These are phyloP conservation scores for Lymantria monacha DNA, from an alignment of 2,888 invertebrate species.

Conservation along the genomic window DNA sequence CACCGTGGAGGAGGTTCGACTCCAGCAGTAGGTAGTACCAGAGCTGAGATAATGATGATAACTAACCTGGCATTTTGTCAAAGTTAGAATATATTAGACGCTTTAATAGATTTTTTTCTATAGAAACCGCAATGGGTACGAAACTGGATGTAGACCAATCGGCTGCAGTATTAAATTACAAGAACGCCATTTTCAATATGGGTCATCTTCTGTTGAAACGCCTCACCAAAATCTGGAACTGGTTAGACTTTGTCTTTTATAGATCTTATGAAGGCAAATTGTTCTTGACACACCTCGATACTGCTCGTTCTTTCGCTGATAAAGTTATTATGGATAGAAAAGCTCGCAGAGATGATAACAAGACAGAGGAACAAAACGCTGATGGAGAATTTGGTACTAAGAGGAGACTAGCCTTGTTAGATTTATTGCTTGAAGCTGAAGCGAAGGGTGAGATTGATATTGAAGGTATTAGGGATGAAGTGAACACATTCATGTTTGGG, in stretches of 20 bases:
- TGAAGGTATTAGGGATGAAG: slow-evolving; percentile 84
- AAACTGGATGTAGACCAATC: slow-evolving; percentile 65
- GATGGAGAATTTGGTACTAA: slow-evolving; percentile 21
- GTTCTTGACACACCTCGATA: neutral
- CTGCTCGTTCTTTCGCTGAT: slow-evolving; percentile 1
- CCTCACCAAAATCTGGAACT: slow-evolving; percentile 78
- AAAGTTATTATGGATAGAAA: slow-evolving; percentile 3
- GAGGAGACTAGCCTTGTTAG: slow-evolving; percentile 83
- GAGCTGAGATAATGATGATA: too few species aligned
- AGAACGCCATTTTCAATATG: slow-evolving; percentile 67
- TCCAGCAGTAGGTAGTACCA: too few species aligned
- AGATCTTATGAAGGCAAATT: slow-evolving; percentile 34
- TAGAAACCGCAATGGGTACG: slow-evolving; percentile 84
- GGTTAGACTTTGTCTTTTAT: slow-evolving; percentile 76
- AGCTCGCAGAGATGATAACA: neutral
- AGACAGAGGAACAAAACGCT: neutral
- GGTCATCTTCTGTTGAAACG: slow-evolving; percentile 46
- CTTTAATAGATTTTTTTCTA: neutral
- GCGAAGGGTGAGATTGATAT: slow-evolving; percentile 79
- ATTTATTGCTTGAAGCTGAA: slow-evolving; percentile 81
- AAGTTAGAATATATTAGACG: too few species aligned
- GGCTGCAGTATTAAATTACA: slow-evolving; percentile 65
- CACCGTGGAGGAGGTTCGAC: too few species aligned
- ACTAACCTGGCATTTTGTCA: too few species aligned
- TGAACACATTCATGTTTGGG: slow-evolving; percentile 34